A percentile compares a stretch with the other conserved stretches of the same genome.
Conservation (phyloP, 2,888 invertebrate genomes). For the Lepeophtheirus nordmannii region DNA sequence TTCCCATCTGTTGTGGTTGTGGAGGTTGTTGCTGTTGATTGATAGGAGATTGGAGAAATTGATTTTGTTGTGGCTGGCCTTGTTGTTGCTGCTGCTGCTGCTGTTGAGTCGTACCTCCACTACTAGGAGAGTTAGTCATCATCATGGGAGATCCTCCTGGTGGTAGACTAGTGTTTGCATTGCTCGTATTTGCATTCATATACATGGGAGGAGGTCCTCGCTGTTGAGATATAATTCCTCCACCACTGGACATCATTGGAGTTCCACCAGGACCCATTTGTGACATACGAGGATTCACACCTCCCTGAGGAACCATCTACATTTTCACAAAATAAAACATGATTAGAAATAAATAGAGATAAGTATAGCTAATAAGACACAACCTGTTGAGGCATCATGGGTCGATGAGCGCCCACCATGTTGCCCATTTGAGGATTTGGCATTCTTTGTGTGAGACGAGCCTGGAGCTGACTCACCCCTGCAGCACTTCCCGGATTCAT, state of each 20-base stretch:
- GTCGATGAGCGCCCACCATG: neutral
- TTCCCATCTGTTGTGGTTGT: conserved; percentile 37
- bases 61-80: neutral
- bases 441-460: conserved; percentile 17
- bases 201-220: conserved; percentile 25
- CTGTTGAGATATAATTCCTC: conserved; percentile 17
- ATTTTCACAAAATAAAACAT: neutral
- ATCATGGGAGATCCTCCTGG: conserved; percentile 27
- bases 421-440: conserved; percentile 24
- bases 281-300: conserved; percentile 28
- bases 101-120: neutral
- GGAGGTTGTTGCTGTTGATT: neutral
- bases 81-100: neutral
- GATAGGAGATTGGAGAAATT: neutral
- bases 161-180: conserved; percentile 29
- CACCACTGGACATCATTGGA: conserved; percentile 24
- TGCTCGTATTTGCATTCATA: conserved; percentile 25
- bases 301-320: neutral
- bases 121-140: conserved; percentile 15
- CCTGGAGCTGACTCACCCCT: conserved; percentile 17
- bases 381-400: conserved; percentile 10
- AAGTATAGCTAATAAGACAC: neutral
- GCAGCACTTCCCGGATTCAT: conserved; percentile 14
- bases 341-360: neutral
- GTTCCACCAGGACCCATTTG: conserved; percentile 35